Evolutionary conservation across 53 echinoderm and acorn worm genomes (phyloP), one percentile per base, ranked within the genome.

Genomic region (Henricia sp.): DNA sequence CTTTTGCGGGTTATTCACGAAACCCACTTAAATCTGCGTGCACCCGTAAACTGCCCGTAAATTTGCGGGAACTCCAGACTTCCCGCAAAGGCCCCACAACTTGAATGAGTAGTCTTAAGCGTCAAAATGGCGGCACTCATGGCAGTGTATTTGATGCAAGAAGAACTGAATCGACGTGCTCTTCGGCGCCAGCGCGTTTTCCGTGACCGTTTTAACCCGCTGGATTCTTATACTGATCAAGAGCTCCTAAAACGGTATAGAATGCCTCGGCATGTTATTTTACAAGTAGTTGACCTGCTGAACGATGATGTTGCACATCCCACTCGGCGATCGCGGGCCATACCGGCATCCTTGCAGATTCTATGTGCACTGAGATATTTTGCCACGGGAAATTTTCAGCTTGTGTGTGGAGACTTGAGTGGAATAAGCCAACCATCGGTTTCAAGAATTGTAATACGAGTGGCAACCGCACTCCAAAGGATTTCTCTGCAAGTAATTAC

Each of bases 231-330:
- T 33, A 60, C 9, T 20, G 62, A 55, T 60, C 16, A 60, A 29
- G 62, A 60, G 32, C 62, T 60, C 62, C 62, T 60, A 6, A 60
- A 25, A 60, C 11, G 62, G 62, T 60, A 60, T 60, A 60, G n/a
- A n/a, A n/a, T n/a, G n/a, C n/a, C n/a, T n/a, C n/a, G n/a, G n/a
- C n/a, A n/a, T n/a, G n/a, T n/a, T n/a, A n/a, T n/a, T n/a, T n/a
- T n/a, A n/a, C n/a, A n/a, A n/a, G n/a, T n/a, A n/a, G n/a, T n/a
- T n/a, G 28, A 60, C 62, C 20, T 60, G 20, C 27, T 60, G 29
- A 60, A 60, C 62, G 62, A 60, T 60, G 62, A 23, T 60, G 62
- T 60, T 10, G 62, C 62, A 60, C 62, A 60, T 27, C 62, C 62
- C 62, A 60, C 62, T 20, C 62, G 29, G n/a, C n/a, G n/a, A n/a